phyloP scores from a whole-genome alignment of 2,888 invertebrate genomes.

The Dynastes maya region DNA sequence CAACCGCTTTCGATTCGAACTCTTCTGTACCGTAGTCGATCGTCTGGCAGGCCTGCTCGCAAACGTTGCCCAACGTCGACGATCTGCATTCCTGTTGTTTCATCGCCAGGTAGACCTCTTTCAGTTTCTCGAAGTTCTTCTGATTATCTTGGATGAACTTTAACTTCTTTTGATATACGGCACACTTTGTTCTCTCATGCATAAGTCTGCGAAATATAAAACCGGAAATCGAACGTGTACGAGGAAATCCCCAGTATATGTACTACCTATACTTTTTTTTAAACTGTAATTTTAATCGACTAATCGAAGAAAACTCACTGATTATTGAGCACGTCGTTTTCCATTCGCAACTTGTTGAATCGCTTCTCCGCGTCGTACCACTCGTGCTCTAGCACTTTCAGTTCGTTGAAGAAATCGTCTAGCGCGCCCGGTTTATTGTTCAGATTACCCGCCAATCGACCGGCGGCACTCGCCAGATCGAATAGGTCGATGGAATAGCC shows the following conservation, averaged over 20 bases:
- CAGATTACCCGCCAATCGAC: conserved; percentile 43
- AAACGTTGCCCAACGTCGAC: conserved; percentile 61
- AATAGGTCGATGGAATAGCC: conserved; percentile 48
- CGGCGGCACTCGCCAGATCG: conserved; percentile 46
- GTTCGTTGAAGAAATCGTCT: conserved; percentile 55
- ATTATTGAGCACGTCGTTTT: conserved; percentile 59
- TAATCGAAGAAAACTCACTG: conserved; percentile 54
- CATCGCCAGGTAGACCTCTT: conserved; percentile 64
- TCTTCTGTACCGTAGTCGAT: neutral
- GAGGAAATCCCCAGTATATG: no score
- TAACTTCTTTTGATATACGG: conserved; percentile 63
- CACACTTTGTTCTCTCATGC: conserved; percentile 59
- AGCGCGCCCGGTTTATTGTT: conserved; percentile 44
- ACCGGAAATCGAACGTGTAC: no score
- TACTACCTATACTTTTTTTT: no score
- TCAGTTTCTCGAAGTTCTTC: conserved; percentile 63
- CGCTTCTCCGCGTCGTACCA: conserved; percentile 58
- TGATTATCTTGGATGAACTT: conserved; percentile 66
- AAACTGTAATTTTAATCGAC: neutral
- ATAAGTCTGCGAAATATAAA: conserved; percentile 56
- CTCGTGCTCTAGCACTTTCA: conserved; percentile 58
- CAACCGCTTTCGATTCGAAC: neutral
- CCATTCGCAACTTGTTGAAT: conserved; percentile 58
- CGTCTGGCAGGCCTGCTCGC: conserved; percentile 63
- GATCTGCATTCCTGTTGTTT: conserved; percentile 64